These are phyloP conservation scores for Apamea sordens DNA, from an alignment of 2,888 invertebrate species.

Conservation along the genomic window DNA sequence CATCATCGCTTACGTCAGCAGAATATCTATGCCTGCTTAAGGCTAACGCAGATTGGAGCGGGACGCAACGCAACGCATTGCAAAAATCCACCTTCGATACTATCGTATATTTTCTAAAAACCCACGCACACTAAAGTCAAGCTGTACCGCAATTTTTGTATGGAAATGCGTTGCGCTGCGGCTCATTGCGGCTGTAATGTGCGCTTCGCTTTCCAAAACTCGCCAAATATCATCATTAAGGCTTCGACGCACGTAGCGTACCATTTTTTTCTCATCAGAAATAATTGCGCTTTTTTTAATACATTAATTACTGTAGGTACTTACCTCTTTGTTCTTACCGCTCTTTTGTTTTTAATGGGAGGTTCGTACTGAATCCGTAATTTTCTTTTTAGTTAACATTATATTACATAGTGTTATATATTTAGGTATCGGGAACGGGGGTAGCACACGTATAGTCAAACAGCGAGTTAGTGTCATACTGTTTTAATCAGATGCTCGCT, in stretches of 20 bases:
- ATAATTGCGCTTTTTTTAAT: slow-evolving; percentile 55
- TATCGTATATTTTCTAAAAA: not conserved
- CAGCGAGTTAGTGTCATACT: too few species aligned
- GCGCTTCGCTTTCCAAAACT: not conserved
- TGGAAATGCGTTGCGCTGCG: not conserved
- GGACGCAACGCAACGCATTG: not conserved
- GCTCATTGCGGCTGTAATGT: not conserved
- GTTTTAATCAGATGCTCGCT: too few species aligned
- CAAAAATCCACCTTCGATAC: not conserved
- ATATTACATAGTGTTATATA: not conserved
- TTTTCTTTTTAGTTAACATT: slow-evolving; percentile 29
- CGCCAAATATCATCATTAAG: slow-evolving; percentile 51
- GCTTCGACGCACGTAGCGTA: slow-evolving; percentile 41
- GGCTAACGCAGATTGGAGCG: not conserved
- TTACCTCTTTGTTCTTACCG: slow-evolving; percentile 47
- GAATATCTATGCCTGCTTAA: slow-evolving; percentile 50
- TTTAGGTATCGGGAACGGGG: too few species aligned
- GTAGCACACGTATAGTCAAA: too few species aligned
- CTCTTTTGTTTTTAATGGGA: slow-evolving; percentile 41
- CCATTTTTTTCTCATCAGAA: slow-evolving; percentile 52
- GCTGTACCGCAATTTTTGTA: not conserved
- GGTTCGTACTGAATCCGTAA: slow-evolving; percentile 4
- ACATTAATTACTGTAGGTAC: slow-evolving; percentile 53
- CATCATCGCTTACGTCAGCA: slow-evolving; percentile 9
- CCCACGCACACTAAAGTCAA: not conserved